A percentile compares a stretch with the other conserved stretches of the same genome.
These are phyloP conservation scores for Porites cylindrica DNA, from an alignment of 92 coral and sea anemone species.

Conservation along the genomic window DNA sequence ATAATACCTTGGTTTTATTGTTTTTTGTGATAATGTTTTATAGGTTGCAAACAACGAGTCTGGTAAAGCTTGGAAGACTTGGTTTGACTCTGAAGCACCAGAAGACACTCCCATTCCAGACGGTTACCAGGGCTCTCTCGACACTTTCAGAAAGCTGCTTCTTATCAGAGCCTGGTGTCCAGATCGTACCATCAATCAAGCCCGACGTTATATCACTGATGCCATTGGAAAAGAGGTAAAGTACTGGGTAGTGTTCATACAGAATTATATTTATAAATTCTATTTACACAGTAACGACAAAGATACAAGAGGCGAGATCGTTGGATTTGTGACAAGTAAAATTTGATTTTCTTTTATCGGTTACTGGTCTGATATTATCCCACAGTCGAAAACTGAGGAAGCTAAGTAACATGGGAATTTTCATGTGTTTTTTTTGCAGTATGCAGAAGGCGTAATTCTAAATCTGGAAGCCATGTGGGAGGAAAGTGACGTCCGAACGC, in stretches of 20 bases:
- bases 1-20: neutral
- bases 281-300: neutral
- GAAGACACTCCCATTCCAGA: constrained; percentile 98
- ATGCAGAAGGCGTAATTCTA: constrained; percentile 94
- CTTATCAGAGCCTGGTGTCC: constrained; percentile 99
- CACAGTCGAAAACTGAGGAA: neutral
- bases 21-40: neutral
- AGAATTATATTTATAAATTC: neutral
- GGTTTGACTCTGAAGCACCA: constrained; percentile 99
- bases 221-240: constrained; percentile 91
- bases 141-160: constrained; percentile 92
- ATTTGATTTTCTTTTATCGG: neutral
- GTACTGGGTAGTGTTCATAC: neutral
- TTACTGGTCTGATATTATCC: neutral
- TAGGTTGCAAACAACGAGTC: constrained; percentile 89
- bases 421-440: constrained; percentile 49
- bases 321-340: too few species aligned
- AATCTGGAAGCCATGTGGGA: constrained; percentile 98
- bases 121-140: constrained; percentile 96
- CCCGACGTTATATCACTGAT: constrained; percentile 94
- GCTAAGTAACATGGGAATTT: neutral
- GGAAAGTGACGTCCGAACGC: constrained; percentile 92
- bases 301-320: too few species aligned
- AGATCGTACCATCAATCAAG: constrained; percentile 95
- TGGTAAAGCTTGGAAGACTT: constrained; percentile 94